Base-by-base conservation (phyloP, 1,140 invertebrate genomes). In the Drosophila pectinifera region DNA sequence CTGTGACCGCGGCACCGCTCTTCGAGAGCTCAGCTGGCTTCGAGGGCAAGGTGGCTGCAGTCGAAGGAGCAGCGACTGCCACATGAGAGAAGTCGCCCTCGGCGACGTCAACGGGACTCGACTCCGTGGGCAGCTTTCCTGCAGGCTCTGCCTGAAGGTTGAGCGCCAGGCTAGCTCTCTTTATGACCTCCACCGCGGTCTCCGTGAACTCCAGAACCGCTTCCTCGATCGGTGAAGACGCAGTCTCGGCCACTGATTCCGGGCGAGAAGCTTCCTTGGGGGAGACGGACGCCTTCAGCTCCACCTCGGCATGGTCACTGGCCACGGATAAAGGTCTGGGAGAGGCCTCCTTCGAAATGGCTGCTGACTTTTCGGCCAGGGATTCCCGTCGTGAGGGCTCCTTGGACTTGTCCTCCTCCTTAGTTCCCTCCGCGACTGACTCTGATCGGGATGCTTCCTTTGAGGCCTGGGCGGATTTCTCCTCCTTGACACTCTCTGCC, bases 101-200 rank as follows among this genome's bases (percentile, higher is more conserved):
- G 41, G 80, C 89, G 26, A 91, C 80, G 16, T 91, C 88, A 20
- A 91, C 81, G 11, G 88, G 89, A 45, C 88, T 91, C 4, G 89
- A 91, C 10, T 75, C 56, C 2, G 88, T 91, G 42, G 77, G 80
- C 11, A 91, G 51, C 26, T 74, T 58, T 13, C 54, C 65, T 2
- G 36, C 53, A 0, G 64, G 8, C 31, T 26, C n/a, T 11, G 26
- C 63, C 42, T 56, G 53, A 0, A 86, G 38, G 10, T 39, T 41
- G 8, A 84, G 54, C 4, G 11, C 48, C 5, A 73, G 54, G 38
- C 58, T 57, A 0, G 74, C 42, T 7, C 39, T 74, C 16, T 54
- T 58, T 7, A 76, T 48, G 22, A 74, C 39, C 22, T 82, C 49
- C 49, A 36, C 31, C 6, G 16, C 57, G 0, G 45, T 14, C 8